Conservation (phyloP, 2,797 vertebrate species). For the Luscinia luscinia region DNA sequence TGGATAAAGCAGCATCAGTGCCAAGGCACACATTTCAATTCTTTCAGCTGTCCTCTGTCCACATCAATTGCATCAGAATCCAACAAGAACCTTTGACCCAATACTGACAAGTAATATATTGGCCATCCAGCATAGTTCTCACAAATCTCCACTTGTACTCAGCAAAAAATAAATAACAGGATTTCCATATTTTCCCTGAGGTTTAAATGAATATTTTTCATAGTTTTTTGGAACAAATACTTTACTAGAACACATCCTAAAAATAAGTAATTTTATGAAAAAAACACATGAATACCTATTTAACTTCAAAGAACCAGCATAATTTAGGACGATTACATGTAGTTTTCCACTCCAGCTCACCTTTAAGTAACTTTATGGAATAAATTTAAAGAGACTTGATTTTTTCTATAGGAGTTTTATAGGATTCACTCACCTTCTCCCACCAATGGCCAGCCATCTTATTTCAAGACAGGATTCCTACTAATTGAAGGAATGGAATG, state of each 20-base stretch:
- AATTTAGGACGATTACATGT: background rate
- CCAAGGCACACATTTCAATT: background rate
- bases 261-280: background rate
- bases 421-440: slow-evolving; percentile 2
- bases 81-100: background rate
- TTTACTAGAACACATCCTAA: background rate
- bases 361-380: background rate
- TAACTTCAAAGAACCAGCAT: background rate
- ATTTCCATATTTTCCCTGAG: background rate
- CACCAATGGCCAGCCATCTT: background rate
- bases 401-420: background rate
- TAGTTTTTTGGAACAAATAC: background rate
- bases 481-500: background rate
- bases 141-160: background rate
- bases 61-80: background rate
- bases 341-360: background rate
- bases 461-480: background rate
- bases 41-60: background rate
- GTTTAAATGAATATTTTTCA: background rate
- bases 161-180: background rate
- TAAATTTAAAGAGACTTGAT: background rate
- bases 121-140: accelerated
- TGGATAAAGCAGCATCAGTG: background rate
- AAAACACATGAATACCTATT: background rate
- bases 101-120: background rate